Evolutionary conservation across 2,113 vertebrate genomes (phyloP), one percentile per base, ranked within the genome.

Genomic region (Ictalurus furcatus): DNA sequence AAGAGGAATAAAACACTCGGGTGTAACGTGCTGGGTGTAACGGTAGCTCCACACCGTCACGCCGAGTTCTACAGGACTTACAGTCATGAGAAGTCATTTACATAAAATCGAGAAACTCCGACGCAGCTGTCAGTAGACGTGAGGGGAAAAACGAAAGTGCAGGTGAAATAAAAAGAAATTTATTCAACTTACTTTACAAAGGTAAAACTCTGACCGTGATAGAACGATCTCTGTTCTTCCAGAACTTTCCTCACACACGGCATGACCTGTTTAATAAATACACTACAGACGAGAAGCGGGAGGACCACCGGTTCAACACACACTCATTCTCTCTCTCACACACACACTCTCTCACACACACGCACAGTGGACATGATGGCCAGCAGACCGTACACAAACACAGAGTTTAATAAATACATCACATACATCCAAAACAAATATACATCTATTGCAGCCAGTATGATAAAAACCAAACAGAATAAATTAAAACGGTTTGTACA

Each of bases 361-460:
- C 58, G 1, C 0, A 84, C 37, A 95, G 95, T 85, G 94, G 95
- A 96, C 94, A 94, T 94, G 94, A 61, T 93, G 95, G 95, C 94
- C 93, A 93, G 94, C 96, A 95, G 91, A 95, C 94, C 95, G 94
- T 92, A 95, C 96, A 97, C 96, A 95, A 97, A 97, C 96, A 94
- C 95, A 93, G 96, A 95, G 87, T 96, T 97, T 92, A 97, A 96
- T 97, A 97, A 97, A 97, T 95, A 97, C 94, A 96, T 96, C 96
- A 95, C 97, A 96, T 96, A 98, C 97, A 97, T 96, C 93, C 93
- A 96, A 74, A 85, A 52, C 63, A 97, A 97, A 97, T 94, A 74
- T 95, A 96, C 95, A 96, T 98, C 96, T 96, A 97, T 95, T 96
- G 92, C 95, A 96, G 96, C 97, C 95, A 95, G 92, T 97, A 97